Conservation (phyloP, 2,113 vertebrate species). For the Pituophis catenifer region DNA sequence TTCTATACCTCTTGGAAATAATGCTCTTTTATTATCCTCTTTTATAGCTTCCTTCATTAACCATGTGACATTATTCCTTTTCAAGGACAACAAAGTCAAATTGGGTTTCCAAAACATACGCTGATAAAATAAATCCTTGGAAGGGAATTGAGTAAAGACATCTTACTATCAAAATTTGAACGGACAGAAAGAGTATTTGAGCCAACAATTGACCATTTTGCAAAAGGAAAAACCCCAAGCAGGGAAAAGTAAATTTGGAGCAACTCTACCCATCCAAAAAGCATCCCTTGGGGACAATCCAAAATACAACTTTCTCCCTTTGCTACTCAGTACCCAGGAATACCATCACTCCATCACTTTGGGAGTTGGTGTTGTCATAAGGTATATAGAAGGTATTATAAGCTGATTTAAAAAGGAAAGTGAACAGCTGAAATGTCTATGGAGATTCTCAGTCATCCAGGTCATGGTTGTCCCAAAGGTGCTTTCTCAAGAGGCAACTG, state of each 20-base stretch:
- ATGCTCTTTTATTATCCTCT: not conserved
- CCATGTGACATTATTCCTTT: not conserved
- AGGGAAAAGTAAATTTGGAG: not conserved
- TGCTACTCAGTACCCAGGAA: not conserved
- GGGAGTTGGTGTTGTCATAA: not conserved
- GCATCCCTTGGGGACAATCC: not conserved
- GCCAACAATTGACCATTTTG: not conserved
- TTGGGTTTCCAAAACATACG: not conserved
- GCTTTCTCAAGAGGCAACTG: not conserved
- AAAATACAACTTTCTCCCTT: not conserved
- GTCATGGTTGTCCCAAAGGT: not conserved
- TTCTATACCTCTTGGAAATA: not conserved
- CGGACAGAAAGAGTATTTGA: not conserved
- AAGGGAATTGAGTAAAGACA: not conserved
- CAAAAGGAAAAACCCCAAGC: not conserved
- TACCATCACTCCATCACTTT: not conserved
- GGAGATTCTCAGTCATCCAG: not conserved
- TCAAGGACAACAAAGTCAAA: not conserved
- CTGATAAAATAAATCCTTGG: not conserved
- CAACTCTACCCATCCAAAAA: not conserved
- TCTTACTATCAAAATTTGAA: not conserved
- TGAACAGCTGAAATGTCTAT: not conserved
- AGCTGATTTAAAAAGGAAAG: not conserved
- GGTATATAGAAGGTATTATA: not conserved
- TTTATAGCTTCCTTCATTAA: not conserved